These are phyloP conservation scores for Myiothlypis chrysogaster DNA, from an alignment of 2,797 vertebrate species.

Conservation along the genomic window DNA sequence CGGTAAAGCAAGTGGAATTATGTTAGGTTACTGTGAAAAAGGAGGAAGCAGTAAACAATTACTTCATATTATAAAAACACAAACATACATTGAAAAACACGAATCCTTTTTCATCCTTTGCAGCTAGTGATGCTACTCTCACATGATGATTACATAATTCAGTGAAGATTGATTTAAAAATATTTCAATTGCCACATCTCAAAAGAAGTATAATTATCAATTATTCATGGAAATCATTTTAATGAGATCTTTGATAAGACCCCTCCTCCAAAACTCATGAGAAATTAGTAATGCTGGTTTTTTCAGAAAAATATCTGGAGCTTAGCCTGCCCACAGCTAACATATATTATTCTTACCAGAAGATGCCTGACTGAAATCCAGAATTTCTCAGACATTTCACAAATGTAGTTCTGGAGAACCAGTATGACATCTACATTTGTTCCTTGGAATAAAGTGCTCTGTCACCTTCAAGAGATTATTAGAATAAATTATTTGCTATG, in stretches of 20 bases:
- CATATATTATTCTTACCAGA: background rate
- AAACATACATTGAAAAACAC: background rate
- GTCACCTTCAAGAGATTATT: background rate
- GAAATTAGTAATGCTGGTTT: background rate
- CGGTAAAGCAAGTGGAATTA: background rate
- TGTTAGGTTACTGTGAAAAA: background rate
- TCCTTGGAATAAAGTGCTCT: conserved; percentile 20
- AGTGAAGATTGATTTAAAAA: background rate
- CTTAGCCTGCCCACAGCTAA: background rate
- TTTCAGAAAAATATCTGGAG: background rate
- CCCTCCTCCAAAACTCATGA: conserved; percentile 29
- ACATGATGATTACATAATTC: conserved; percentile 30
- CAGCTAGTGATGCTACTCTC: background rate
- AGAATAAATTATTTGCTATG: conserved; percentile 36
- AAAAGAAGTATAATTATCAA: conserved; percentile 3
- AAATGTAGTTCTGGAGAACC: background rate
- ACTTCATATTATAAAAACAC: background rate
- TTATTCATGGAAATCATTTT: conserved; percentile 48
- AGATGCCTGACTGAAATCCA: background rate
- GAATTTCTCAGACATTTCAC: background rate
- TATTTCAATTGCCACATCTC: conserved; percentile 6
- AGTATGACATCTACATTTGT: background rate
- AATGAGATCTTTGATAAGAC: conserved; percentile 20
- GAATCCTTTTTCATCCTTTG: conserved; percentile 20
- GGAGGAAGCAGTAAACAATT: background rate